Evolutionary conservation across 2,888 invertebrate species (phyloP), one percentile per base, ranked within the genome.

Genomic region (Aspidapion aeneum): DNA sequence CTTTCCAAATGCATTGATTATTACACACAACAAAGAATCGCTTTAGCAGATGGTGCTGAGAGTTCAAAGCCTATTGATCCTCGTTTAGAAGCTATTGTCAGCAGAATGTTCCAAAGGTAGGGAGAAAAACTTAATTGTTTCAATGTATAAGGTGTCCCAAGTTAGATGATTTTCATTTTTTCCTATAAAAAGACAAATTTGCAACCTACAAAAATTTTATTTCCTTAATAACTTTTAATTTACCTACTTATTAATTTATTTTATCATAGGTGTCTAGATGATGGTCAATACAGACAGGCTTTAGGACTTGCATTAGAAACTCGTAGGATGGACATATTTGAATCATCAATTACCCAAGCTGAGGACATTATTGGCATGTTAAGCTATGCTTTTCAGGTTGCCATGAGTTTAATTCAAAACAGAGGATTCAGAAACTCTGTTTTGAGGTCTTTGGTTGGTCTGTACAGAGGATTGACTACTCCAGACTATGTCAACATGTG

Each of bases 401-500:
- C 94, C 0, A 96, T 98, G 94, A 95, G 96, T 62, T 85, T 98
- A 2, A 93, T 98, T 48, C 96, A 97, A 77, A 96, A 97, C 79
- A 87, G 94, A 60, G 92, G 91, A 20, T 98, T 98, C 79, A 89
- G 98, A 16, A 93, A 94, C 79, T 90, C 90, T 66, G 94, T 98
- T 7, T 84, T 99, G 50, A 87, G 93, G 20, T 90, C 93, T 18
- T 83, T 99, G 61, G 96, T 98, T 3, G 90, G 89, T 60, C 84
- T 99, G 1, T 99, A 98, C 79, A 86, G 93, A 70, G 91, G 92
- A 62, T 84, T 98, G 50, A 88, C 90, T 20, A 90, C 93, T 21
- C 96, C 98, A 0, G 98, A 99, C 79, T 98, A 96, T 79, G 97
- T 99, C 18, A 98, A 94, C 79, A 97, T 99, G 91, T 96, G 96